Conservation (phyloP, 2,797 vertebrate species). For the Cynopterus sphinx region DNA sequence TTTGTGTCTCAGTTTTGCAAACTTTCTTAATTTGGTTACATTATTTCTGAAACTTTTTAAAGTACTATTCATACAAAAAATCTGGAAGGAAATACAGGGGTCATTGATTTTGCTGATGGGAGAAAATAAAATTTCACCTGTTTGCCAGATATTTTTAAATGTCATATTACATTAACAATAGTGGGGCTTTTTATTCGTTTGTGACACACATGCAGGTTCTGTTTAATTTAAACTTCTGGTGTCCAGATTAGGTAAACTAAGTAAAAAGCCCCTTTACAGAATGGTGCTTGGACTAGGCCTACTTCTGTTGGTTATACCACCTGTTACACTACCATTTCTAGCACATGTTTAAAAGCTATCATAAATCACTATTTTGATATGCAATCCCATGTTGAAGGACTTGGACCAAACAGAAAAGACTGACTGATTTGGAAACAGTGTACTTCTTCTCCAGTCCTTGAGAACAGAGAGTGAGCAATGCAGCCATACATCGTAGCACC, state of each 20-base stretch:
- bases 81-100: neutral
- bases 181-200: neutral
- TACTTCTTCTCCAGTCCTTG: slow-evolving; percentile 35
- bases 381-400: slow-evolving; percentile 32
- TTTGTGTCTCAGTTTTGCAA: slow-evolving; percentile 22
- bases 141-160: slow-evolving; percentile 33
- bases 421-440: slow-evolving; percentile 2
- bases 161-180: neutral
- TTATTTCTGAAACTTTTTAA: slow-evolving; percentile 15
- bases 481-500: neutral
- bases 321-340: neutral
- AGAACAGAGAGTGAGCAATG: slow-evolving; percentile 6
- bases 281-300: neutral
- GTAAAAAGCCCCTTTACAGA: slow-evolving; percentile 12
- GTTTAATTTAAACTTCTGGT: neutral
- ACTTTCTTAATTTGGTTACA: slow-evolving; percentile 9
- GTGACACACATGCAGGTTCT: neutral
- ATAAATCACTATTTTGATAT: neutral
- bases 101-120: slow-evolving; percentile 1
- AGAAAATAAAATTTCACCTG: neutral
- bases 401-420: slow-evolving; percentile 43
- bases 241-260: slow-evolving; percentile 29
- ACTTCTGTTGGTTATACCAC: neutral
- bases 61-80: neutral
- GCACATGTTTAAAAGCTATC: neutral